Conservation (phyloP, 1,140 invertebrate genomes). For the Potamilus streckersoni region DNA sequence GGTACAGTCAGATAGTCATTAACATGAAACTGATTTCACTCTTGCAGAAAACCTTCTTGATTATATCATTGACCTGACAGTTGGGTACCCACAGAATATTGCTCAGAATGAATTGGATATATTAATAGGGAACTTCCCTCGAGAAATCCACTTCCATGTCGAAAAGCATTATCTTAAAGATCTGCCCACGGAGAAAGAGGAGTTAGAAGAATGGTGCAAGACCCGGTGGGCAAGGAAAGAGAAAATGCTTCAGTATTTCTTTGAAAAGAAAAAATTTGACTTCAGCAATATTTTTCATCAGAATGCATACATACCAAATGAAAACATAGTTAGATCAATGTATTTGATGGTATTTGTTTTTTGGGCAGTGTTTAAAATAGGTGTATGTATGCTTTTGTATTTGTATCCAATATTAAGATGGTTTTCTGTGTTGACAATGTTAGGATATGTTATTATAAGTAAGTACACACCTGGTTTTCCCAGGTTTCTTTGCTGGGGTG, state of each 20-base stretch:
- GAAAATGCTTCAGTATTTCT: conserved; percentile 46
- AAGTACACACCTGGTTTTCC: no score
- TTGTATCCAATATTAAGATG: no score
- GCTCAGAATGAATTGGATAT: conserved; percentile 56
- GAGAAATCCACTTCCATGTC: conserved; percentile 59
- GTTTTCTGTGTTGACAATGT: no score
- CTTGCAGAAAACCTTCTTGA: conserved; percentile 52
- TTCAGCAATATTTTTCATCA: neutral
- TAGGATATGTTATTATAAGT: no score
- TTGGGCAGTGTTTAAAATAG: conserved; percentile 17
- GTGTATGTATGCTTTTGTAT: no score
- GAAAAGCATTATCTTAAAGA: conserved; percentile 32
- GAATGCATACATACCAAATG: conserved; percentile 1
- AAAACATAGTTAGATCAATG: conserved; percentile 22
- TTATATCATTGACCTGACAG: conserved; percentile 56
- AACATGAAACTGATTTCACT: conserved; percentile 16
- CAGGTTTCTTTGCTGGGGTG: no score
- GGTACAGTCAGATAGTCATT: neutral
- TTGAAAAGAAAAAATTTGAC: conserved; percentile 35
- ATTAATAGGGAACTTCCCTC: conserved; percentile 50
- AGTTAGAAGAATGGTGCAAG: conserved; percentile 48
- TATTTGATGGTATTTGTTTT: conserved; percentile 20
- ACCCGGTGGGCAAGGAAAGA: conserved; percentile 57
- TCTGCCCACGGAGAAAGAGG: conserved; percentile 37
- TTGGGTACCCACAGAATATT: conserved; percentile 55